Percentiles rank a stretch among this genome's conserved stretches.
These are phyloP conservation scores for Semnornis frantzii DNA, from an alignment of 2,113 vertebrate species.

Conservation along the genomic window DNA sequence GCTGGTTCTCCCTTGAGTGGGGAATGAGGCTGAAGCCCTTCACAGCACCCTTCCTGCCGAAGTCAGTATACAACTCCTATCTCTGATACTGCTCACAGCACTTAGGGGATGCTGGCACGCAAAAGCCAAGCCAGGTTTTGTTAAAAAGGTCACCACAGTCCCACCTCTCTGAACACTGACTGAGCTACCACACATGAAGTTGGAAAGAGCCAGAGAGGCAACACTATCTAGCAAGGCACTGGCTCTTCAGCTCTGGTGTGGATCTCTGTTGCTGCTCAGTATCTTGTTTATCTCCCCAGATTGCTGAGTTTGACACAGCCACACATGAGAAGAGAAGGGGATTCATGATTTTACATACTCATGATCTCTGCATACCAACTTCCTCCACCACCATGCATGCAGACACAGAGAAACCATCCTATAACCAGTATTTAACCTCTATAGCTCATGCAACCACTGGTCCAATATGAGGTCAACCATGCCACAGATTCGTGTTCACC, in stretches of 20 bases:
- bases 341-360: background rate
- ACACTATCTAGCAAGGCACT: background rate
- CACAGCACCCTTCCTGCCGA: background rate
- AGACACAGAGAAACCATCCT: background rate
- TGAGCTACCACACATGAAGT: background rate
- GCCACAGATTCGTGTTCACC: background rate
- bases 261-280: background rate
- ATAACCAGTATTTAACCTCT: background rate
- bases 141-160: background rate
- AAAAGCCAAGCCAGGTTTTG: background rate
- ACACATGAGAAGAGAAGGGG: fast-evolving
- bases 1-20: background rate
- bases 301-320: background rate
- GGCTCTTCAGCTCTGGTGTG: background rate
- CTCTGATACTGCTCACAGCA: background rate
- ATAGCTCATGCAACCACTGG: background rate
- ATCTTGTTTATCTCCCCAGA: background rate
- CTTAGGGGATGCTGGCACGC: background rate
- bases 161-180: background rate
- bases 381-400: background rate
- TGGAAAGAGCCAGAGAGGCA: background rate
- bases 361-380: background rate
- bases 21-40: background rate
- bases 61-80: background rate
- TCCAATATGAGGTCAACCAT: background rate